Base-by-base conservation (phyloP, 2,797 vertebrate species). In the Halcyon leucocephala region DNA sequence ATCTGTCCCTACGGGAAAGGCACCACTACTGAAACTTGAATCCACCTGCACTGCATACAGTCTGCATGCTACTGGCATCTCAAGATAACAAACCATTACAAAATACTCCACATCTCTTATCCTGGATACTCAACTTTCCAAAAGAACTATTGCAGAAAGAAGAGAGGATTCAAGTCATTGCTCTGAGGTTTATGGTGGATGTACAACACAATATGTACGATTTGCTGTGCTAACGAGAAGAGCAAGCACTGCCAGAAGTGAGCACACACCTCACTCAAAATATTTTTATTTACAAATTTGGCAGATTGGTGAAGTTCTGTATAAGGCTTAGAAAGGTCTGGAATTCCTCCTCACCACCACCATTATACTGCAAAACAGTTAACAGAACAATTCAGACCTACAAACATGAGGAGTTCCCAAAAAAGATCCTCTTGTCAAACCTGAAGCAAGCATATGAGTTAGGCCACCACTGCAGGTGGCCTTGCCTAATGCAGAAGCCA, bases 181-280 rank as follows among this genome's bases (percentile, higher is more conserved):
- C 64, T 46, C 44, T 60, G 31, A 81, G 18, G 16, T 28, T 74
- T 28, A 35, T 17, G 60, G 22, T 7, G 20, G 25, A 15, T 4
- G 1, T 22, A n/a, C 0, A 0, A 44, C 37, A 42, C 0, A 44
- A 11, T 6, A 54, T 0, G 1, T 14, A 39, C 14, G 6, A 71
- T 31, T 28, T 48, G 20, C 20, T 51, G 14, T 2, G 28, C 33
- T 20, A 49, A 71, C 24, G 21, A 80, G 31, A 71, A 57, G 20
- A 86, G 37, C 0, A 0, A 82, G 25, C 37, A 78, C 48, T 84
- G 89, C 18, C 33, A 29, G 35, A 87, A 76, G 7, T 9, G 5
- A 88, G 42, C 14, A 41, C 31, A 44, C 5, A 25, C 5, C 37
- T 52, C 35, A 17, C 16, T 37, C 46, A 51, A 41, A 60, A 11